Evolutionary conservation across 2,888 invertebrate species (phyloP).

Genomic region (Tyria jacobaeae): DNA sequence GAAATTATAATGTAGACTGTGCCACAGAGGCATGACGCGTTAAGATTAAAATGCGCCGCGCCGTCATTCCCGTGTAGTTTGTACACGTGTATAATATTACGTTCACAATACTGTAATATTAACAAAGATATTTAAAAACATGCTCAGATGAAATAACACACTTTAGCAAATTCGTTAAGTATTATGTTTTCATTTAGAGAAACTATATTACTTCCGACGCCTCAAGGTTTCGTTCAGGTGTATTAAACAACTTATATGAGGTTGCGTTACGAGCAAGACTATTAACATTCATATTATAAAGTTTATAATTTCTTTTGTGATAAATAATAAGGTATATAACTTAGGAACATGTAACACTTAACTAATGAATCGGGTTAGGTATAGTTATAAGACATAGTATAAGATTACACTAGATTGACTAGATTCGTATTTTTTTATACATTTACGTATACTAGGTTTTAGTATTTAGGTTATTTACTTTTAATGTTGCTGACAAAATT

Average conservation of each 20-base stretch:
- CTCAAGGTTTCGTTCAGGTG: slow-evolving; percentile 32
- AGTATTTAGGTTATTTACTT: too few species aligned
- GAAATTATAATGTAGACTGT: not conserved
- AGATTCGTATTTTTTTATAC: too few species aligned
- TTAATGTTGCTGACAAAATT: too few species aligned
- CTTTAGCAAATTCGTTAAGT: not conserved
- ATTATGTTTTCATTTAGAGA: slow-evolving; percentile 25
- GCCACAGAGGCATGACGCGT: not conserved
- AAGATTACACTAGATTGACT: too few species aligned
- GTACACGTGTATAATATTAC: not conserved
- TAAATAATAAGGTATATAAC: not conserved
- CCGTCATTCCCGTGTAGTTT: not conserved
- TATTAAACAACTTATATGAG: not conserved
- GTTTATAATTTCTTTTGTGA: not conserved
- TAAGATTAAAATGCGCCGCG: not conserved
- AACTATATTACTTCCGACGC: slow-evolving; percentile 41
- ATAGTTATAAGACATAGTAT: too few species aligned
- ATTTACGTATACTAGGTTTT: too few species aligned
- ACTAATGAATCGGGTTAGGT: not conserved
- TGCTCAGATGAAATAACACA: not conserved
- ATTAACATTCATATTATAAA: not conserved
- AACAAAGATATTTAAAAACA: not conserved
- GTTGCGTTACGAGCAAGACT: not conserved
- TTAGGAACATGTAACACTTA: not conserved
- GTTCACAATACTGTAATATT: not conserved